Base-by-base conservation (phyloP, 2,888 invertebrate species). In the Rosalia funebris region DNA sequence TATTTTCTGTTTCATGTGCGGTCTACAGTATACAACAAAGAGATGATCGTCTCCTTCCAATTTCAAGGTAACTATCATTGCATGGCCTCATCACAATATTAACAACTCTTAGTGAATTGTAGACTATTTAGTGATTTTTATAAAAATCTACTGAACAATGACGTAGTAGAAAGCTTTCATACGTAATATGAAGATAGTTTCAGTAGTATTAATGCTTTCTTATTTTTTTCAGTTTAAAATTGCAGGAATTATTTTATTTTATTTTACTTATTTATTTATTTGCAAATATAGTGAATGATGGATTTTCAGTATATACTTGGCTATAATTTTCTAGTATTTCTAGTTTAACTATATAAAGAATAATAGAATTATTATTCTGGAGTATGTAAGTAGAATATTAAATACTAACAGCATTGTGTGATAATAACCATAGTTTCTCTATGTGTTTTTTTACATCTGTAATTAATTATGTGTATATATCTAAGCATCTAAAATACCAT, bases 1-100 rank as follows among this genome's bases (percentile, higher is more conserved):
- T n/a, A n/a, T n/a, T 68, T 69, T 71, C 54, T 62, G 56, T 72
- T 71, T 66, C 68, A 68, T 66, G 50, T 65, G 19, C 42, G 37
- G 11, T 19, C 42, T 16, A 57, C 62, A 65, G 67, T 65, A 69
- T 68, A 32, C 36, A 47, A 37, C 37, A 59, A 44, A 11, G 31
- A 39, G 20, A 39, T 15, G 39, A 11, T 50, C 10, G 16, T 25
- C 55, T 57, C 48, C 61, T 59, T 57, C 15, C 37, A 52, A 56
- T 63, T 60, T 68, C 60, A 67, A 69, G 70, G 69, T 70, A 71
- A 70, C 42, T 70, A 39, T 50, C 39, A 39, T 39, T 25, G 25
- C 50, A 50, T 25, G 25, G 34, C 34, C 16, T 39, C 39, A 14
- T 7, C 20, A 36, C 11, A 36, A 7, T 4, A 17, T 17, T 36